Base-by-base conservation (phyloP, 2,888 invertebrate genomes). In the Sarcophaga subvicina region DNA sequence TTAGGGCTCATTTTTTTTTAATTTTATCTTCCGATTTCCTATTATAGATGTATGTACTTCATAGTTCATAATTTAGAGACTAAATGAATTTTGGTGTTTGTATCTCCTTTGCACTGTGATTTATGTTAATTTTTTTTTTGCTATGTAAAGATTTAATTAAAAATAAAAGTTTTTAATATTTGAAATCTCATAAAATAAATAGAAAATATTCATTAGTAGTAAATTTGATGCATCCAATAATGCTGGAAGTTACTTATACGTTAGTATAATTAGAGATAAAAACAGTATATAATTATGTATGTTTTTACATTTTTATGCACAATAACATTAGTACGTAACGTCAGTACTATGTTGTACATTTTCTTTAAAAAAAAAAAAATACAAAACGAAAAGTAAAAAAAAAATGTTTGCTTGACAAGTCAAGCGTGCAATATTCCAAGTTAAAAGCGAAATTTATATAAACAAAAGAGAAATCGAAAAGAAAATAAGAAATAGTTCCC, bases 351-450 rank as follows among this genome's bases (percentile, higher is more conserved):
- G 54, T 45, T 22, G 17, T 60, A 66, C 37, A 37, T 37, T 37
- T 79, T 72, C 66, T 64, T 80, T 73, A 22, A 77, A 63, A 70
- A 22, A 20, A 20, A 20, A 22, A 78, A 87, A 88, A 91, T 88
- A 90, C 90, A 91, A 90, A 90, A 89, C 89, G 89, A 90, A 90
- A 90, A 91, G 90, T 89, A 90, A 89, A 88, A 90, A 90, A 59
- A 54, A 76, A 59, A 76, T 80, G 64, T 71, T 73, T 73, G 67
- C 49, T 62, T 71, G 66, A 54, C 80, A 85, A 80, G 84, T 80
- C 66, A 87, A 86, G 83, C 85, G 89, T 88, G 90, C 79, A 85
- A 77, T 80, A 70, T 75, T 77, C 27, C 54, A 66, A 20, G 37
- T 83, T 72, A 79, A 83, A 73, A 69, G 63, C 17, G 20, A 79